Percentiles rank a stretch among this genome's conserved stretches.
Conservation (phyloP, 2,113 vertebrate species). For the Macquaria ambigua region DNA sequence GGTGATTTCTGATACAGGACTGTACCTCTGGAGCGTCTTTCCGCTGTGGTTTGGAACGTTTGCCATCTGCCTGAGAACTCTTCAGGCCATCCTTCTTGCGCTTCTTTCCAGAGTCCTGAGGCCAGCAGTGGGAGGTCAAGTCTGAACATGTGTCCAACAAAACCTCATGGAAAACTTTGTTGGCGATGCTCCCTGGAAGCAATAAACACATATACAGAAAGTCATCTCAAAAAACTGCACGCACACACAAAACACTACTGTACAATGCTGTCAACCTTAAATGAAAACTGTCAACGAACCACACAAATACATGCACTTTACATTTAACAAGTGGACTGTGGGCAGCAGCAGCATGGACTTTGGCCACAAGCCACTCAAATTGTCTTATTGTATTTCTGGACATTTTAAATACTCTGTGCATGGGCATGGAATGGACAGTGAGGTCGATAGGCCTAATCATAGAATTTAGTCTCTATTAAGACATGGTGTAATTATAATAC, state of each 20-base stretch:
- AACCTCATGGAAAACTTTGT: constrained; percentile 91
- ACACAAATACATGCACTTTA: not conserved
- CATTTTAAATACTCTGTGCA: too few relatives aligned
- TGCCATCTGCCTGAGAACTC: constrained; percentile 82
- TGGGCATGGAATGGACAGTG: too few relatives aligned
- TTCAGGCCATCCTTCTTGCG: constrained; percentile 87
- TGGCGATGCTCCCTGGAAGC: constrained; percentile 89
- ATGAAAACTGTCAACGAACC: not conserved
- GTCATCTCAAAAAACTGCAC: not conserved
- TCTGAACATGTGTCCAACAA: constrained; percentile 91
- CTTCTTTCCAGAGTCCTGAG: constrained; percentile 86
- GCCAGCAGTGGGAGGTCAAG: constrained; percentile 89
- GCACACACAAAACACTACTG: not conserved
- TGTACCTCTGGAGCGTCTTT: constrained; percentile 79
- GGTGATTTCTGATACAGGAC: not conserved
- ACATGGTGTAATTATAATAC: too few relatives aligned
- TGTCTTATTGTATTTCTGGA: too few relatives aligned
- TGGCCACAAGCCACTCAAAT: too few relatives aligned
- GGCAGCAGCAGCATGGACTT: too few relatives aligned
- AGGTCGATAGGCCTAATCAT: too few relatives aligned
- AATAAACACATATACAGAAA: constrained; percentile 12
- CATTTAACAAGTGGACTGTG: not conserved
- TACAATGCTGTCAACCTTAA: too few relatives aligned
- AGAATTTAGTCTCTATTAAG: too few relatives aligned
- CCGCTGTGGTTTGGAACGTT: constrained; percentile 82